Evolutionary conservation across 2,888 invertebrate genomes (phyloP).

Genomic region (Syritta pipiens): DNA sequence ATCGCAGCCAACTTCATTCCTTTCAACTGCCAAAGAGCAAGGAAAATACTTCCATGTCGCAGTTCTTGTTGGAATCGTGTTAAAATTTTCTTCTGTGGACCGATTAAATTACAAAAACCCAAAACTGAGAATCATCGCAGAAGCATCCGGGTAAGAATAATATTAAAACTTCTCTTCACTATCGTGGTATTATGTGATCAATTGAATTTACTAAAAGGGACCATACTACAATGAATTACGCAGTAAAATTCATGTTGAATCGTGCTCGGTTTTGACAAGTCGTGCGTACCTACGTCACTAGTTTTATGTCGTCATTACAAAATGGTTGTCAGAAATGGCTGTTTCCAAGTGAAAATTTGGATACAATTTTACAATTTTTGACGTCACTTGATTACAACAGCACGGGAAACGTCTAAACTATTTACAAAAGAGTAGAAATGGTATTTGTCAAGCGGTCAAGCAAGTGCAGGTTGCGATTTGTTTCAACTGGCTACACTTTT

Average conservation of each 20-base stretch:
- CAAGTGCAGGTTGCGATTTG: no score
- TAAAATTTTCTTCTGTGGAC: conserved; percentile 69
- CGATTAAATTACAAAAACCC: conserved; percentile 60
- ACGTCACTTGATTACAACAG: no score
- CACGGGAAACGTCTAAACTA: no score
- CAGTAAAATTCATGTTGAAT: conserved; percentile 56
- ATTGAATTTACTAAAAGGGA: no score
- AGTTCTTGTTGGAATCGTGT: conserved; percentile 73
- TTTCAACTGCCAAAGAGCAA: conserved; percentile 46
- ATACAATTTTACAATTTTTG: no score
- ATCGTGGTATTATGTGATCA: no score
- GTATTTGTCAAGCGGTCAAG: no score
- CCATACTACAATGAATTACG: conserved; percentile 24
- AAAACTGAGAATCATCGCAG: conserved; percentile 65
- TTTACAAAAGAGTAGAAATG: no score
- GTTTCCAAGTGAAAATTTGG: no score
- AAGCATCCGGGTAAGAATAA: conserved; percentile 66
- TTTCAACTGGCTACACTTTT: no score
- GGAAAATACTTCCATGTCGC: conserved; percentile 68
- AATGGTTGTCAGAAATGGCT: no score
- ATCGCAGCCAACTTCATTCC: conserved; percentile 41
- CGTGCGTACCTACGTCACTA: conserved; percentile 49
- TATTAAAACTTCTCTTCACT: neutral
- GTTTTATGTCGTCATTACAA: no score
- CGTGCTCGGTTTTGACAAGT: conserved; percentile 43